Percentiles rank a stretch among this genome's conserved stretches.
phyloP scores from a whole-genome alignment of 2,797 vertebrate genomes.

The Steatocranus sp. region DNA sequence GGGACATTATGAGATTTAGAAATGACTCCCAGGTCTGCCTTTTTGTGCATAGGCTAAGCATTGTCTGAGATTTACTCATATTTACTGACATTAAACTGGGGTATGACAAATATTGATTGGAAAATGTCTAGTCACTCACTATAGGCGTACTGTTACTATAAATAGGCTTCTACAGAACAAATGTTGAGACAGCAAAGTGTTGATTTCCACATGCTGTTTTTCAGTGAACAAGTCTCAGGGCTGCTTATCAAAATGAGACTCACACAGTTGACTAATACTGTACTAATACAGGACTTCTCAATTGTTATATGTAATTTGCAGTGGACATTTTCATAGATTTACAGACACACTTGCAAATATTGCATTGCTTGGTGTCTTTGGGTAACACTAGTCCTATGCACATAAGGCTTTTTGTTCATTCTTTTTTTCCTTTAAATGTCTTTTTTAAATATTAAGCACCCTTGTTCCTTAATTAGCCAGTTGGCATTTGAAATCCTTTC shows the following conservation, averaged over 20 bases:
- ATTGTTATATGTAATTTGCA: not conserved
- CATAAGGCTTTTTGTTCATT: not conserved
- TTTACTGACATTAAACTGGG: not conserved
- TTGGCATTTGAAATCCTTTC: not conserved
- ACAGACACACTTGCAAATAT: not conserved
- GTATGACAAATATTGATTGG: not conserved
- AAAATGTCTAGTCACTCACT: not conserved
- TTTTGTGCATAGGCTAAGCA: not conserved
- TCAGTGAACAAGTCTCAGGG: not conserved
- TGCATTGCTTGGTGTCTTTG: not conserved
- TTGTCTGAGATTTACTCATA: not conserved
- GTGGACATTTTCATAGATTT: not conserved
- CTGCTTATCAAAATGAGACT: not conserved
- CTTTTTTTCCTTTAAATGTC: not conserved
- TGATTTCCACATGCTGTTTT: not conserved
- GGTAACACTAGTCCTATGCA: not conserved
- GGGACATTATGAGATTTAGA: not conserved
- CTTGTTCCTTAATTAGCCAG: not conserved
- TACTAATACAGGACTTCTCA: not conserved
- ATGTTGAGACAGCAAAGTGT: not conserved
- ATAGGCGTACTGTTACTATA: not conserved
- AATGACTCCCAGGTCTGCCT: not conserved
- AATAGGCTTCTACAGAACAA: not conserved
- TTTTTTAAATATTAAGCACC: slow-evolving; percentile 15
- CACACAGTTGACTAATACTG: not conserved